Conservation (phyloP, 2,888 invertebrate genomes). For the Synergus laeviventris region DNA sequence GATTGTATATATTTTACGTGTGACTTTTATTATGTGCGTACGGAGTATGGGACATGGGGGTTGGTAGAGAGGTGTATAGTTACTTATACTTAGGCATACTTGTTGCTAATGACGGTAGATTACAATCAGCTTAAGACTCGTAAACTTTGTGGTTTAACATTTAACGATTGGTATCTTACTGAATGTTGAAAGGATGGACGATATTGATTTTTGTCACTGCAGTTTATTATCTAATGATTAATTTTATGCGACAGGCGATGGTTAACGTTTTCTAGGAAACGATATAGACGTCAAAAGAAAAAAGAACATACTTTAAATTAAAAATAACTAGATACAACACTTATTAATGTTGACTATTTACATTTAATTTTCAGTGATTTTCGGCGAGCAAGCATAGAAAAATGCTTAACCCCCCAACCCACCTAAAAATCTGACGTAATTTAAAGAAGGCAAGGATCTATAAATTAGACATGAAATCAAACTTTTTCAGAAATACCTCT, state of each 20-base stretch:
- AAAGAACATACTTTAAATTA: neutral
- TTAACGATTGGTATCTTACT: conserved; percentile 13
- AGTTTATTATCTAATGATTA: neutral
- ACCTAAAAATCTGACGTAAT: too few species aligned
- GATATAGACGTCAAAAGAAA: neutral
- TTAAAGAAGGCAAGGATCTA: too few species aligned
- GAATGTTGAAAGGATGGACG: conserved; percentile 11
- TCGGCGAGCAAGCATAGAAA: too few species aligned
- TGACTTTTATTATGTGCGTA: conserved; percentile 7
- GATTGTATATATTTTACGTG: neutral
- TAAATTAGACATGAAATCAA: too few species aligned
- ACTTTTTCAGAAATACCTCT: too few species aligned
- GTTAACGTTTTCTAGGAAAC: neutral
- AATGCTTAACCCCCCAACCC: too few species aligned
- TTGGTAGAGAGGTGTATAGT: neutral
- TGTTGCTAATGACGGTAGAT: conserved; percentile 22
- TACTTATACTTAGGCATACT: conserved; percentile 3
- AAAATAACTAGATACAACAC: neutral
- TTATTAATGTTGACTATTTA: too few species aligned
- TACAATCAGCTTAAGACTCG: conserved; percentile 11
- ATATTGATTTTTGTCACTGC: neutral
- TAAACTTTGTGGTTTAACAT: conserved; percentile 21
- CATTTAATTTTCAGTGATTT: too few species aligned
- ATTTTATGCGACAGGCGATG: neutral
- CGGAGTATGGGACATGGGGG: conserved; percentile 1